Base-by-base conservation (phyloP, 2,113 vertebrate species). In the Mustela nigripes region DNA sequence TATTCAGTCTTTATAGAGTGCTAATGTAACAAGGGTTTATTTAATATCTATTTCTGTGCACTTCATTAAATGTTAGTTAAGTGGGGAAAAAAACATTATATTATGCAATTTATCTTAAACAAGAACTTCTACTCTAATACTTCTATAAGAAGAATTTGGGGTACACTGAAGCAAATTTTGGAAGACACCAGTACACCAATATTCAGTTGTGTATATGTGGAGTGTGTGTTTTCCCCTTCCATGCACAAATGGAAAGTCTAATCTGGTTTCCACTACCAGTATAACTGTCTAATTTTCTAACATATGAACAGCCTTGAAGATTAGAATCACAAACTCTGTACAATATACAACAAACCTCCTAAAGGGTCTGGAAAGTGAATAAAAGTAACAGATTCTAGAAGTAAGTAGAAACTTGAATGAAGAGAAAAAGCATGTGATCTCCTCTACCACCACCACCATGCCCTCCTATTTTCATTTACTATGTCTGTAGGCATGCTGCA, bases 31-130 rank as follows among this genome's bases (percentile, higher is more conserved):
- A 71, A 63, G 36, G 2, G 5, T 73, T 94, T 93, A 93, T 79
- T 94, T 94, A 73, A 93, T 45, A 67, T 91, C 36, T 33, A 89
- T 91, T 96, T 97, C 36, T 88, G 19, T 56, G 5, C 21, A 86
- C 11, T n/a, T 69, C 31, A 58, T 15, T 24, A 91, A 94, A 81
- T 78, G 7, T 63, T 80, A 87, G 14, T 73, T 60, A 94, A 71
- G 22, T 71, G 11, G 63, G 63, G 11, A 26, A 92, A 60, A 83
- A 95, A 85, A 16, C 45, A 76, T 1, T 60, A 56, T 82, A 74
- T 28, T 56, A 63, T 56, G 5, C 0, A 86, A 31, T 87, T 85
- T 79, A 19, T 94, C 79, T 63, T 69, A 45, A 96, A 36, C 22
- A 90, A 31, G 2, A 78, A 33, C 5, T 53, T 78, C 16, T 63